These are phyloP conservation scores for Quadriops clusia DNA, from an alignment of 2,888 invertebrate species.

Conservation along the genomic window DNA sequence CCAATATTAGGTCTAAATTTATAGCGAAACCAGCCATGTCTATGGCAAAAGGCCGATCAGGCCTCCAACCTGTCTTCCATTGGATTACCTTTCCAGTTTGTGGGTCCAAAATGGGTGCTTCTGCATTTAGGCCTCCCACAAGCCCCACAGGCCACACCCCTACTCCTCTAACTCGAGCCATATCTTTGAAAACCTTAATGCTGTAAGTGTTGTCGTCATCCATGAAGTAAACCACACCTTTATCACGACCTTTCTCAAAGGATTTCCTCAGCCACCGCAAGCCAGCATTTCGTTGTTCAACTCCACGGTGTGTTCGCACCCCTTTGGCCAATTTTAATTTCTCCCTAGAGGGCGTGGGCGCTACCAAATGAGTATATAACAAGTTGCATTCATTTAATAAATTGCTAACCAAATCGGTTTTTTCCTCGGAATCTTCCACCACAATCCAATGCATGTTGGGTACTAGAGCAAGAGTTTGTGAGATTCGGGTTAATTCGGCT, in stretches of 20 bases:
- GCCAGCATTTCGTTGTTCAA: constrained; percentile 81
- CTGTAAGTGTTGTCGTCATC: constrained; percentile 96
- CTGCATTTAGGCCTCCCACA: constrained; percentile 89
- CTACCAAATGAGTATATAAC: constrained; percentile 51
- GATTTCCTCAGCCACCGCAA: constrained; percentile 67
- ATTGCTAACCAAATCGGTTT: constrained; percentile 60
- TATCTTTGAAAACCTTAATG: constrained; percentile 82
- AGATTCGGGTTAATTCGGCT: constrained; percentile 84
- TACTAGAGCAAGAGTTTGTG: constrained; percentile 75
- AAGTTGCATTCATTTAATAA: constrained; percentile 51
- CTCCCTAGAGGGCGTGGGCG: constrained; percentile 56
- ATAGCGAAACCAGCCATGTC: constrained; percentile 98
- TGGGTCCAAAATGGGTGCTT: constrained; percentile 67
- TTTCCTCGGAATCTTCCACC: constrained; percentile 70
- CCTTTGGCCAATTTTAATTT: too few species aligned
- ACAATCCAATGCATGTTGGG: constrained; percentile 90
- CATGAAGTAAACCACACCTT: constrained; percentile 84
- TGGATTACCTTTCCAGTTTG: constrained; percentile 47
- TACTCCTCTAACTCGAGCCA: constrained; percentile 67
- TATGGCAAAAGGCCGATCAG: constrained; percentile 84
- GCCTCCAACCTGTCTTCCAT: constrained; percentile 74
- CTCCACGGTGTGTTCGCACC: constrained; percentile 79
- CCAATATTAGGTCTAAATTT: constrained; percentile 60
- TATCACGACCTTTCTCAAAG: constrained; percentile 40
- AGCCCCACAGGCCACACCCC: constrained; percentile 95